A percentile compares a stretch with the other conserved stretches of the same genome.
These are phyloP conservation scores for Carlito syrichta DNA, from an alignment of 2,113 vertebrate species.

Conservation along the genomic window DNA sequence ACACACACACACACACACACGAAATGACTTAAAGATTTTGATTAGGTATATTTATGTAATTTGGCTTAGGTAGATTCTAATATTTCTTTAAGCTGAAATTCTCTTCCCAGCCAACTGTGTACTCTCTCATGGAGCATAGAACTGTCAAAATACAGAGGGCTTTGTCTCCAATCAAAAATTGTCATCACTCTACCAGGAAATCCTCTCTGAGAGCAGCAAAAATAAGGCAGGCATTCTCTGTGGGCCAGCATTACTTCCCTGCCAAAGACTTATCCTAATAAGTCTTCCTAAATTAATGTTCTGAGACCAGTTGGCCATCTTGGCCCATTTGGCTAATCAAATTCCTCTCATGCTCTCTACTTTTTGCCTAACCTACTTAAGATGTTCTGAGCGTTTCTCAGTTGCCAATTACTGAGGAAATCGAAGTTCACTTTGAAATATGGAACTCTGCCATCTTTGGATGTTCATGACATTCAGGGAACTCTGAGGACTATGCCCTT, in stretches of 20 bases:
- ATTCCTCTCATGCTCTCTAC: slow-evolving; percentile 31
- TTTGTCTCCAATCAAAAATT: background rate
- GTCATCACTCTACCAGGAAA: background rate
- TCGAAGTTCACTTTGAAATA: slow-evolving; percentile 38
- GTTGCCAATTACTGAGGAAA: slow-evolving; percentile 43
- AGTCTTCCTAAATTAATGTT: slow-evolving; percentile 59
- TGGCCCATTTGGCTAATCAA: slow-evolving; percentile 34
- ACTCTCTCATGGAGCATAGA: background rate
- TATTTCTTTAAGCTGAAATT: background rate
- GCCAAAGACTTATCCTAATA: slow-evolving; percentile 59
- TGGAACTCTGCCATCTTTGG: slow-evolving; percentile 23
- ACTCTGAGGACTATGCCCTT: background rate
- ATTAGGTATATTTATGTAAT: background rate
- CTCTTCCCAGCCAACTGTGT: background rate
- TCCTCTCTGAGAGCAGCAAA: background rate
- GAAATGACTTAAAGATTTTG: too few relatives aligned
- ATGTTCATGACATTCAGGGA: background rate
- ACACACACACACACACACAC: too few relatives aligned
- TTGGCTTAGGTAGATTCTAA: background rate
- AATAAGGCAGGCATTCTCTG: slow-evolving; percentile 9
- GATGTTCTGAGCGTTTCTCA: slow-evolving; percentile 51
- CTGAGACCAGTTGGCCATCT: background rate
- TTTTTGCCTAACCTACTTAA: slow-evolving; percentile 44
- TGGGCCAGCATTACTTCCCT: background rate
- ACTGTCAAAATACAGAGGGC: background rate